Evolutionary conservation across 2,113 vertebrate species (phyloP), one percentile per base, ranked within the genome.

Genomic region (Callocephalon fimbriatum): DNA sequence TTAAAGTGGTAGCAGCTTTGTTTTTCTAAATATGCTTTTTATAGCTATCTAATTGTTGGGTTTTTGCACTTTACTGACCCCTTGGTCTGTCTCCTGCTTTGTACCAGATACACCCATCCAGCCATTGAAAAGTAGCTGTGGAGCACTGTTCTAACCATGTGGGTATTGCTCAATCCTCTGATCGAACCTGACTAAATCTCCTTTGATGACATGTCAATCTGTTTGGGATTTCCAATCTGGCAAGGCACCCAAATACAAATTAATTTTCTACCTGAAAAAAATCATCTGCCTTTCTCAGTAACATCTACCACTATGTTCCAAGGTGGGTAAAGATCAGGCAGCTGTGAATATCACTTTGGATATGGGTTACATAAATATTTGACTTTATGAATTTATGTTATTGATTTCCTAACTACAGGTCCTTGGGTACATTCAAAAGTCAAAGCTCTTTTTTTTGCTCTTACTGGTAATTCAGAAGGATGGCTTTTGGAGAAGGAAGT

Each of bases 141-240:
- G 53, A 91, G 71, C 26, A 32, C 58, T 85, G 12, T 67, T 91
- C 85, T 91, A 73, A 87, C 91, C 71, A 48, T 48, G n/a, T 58
- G 63, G 74, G 18, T 61, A 91, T 65, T 76, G 67, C 40, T 87
- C 95, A 96, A 91, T 90, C 84, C 74, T 81, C 74, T 79, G 61
- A 51, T 76, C 5, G 3, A 93, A 91, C 66, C 66, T 61, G 78
- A 90, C 61, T 73, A 93, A 75, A 87, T 91, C 90, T 93, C n/a
- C 53, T 73, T 65, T 67, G 45, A 91, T 68, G 45, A 58, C 25
- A 62, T 72, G 74, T 58, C 74, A 95, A 79, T 85, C 89, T 95
- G 82, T 79, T 82, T 72, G 32, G 84, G 90, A 93, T 94, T 93
- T 93, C n/a, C 87, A 91, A 29, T 79, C 66, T 93, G 80, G 62